Evolutionary conservation across 2,113 vertebrate genomes (phyloP).

Genomic region (Physeter macrocephalus): DNA sequence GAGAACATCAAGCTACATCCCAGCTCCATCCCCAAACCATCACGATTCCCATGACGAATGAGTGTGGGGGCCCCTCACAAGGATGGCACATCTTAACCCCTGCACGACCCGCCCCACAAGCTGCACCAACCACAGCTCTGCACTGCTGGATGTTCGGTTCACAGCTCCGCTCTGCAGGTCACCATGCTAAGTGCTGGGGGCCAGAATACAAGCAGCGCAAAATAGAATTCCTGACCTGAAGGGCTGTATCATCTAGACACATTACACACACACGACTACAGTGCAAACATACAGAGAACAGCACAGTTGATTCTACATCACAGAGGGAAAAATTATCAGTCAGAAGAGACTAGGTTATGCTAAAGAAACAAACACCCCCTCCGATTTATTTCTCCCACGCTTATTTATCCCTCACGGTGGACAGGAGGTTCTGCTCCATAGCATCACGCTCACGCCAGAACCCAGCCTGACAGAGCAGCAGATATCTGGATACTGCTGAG

Average conservation of each 20-base stretch:
- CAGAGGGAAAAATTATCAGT: background rate
- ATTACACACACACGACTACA: background rate
- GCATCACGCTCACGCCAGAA: background rate
- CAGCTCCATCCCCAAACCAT: background rate
- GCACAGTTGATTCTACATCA: background rate
- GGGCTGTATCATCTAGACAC: background rate
- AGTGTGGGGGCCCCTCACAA: background rate
- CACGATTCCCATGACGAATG: background rate
- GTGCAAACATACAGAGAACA: background rate
- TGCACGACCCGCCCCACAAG: background rate
- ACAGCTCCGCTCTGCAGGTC: background rate
- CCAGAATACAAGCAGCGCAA: background rate
- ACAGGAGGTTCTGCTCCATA: background rate
- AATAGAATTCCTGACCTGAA: background rate
- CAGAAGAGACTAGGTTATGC: background rate
- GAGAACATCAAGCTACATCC: background rate
- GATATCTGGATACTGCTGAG: slow-evolving; percentile 3
- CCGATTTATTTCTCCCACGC: background rate
- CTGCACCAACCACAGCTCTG: background rate
- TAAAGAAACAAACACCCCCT: background rate
- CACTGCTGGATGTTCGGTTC: background rate
- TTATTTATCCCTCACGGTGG: background rate
- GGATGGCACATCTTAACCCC: background rate
- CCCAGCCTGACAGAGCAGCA: background rate
- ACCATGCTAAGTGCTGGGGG: background rate